Evolutionary conservation across 1,140 invertebrate genomes (phyloP), one percentile per base, ranked within the genome.

Genomic region (Zaprionus camerounensis): DNA sequence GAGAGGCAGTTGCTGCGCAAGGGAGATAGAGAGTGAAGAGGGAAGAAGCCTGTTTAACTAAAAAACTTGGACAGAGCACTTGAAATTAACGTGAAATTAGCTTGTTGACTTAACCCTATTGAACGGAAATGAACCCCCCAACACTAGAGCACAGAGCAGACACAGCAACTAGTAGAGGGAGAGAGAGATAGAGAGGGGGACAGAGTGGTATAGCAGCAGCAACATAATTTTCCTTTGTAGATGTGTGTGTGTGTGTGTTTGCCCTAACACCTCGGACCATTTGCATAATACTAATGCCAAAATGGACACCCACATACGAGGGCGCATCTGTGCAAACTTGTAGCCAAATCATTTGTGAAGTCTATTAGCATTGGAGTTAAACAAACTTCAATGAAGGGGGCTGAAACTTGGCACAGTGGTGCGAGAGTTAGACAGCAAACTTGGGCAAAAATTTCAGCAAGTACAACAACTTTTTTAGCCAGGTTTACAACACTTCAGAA

Each of bases 301-400:
- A 28, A 36, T 31, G 34, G 3, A 51, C 44, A 51, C 36, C 13
- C n/a, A 55, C 17, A 9, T 3, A 9, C 38, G 7, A 17, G 15
- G 44, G 20, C 49, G 72, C 46, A 73, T 65, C 36, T 67, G 76
- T n/a, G 28, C 53, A 34, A 51, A 66, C 73, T 67, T 72, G 76
- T 78, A 62, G 59, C 44, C 65, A 86, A 82, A 86, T 87, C 83
- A 77, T 86, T 86, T 86, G 71, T 86, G 79, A 87, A 86, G 83
- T 86, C 82, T 86, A 86, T 86, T 86, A 80, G 80, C 76, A 73
- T 65, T 38, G 78, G 58, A 86, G 82, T 78, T 65, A 84, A 84
- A 75, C 78, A 84, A 85, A 82, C 82, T 79, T 71, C 75, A 58
- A 3, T 9, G 9, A 2, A 53, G 51, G 63, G 20, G 55, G 22